Base-by-base conservation (phyloP, 2,797 vertebrate genomes). In the Liparis tanakae region DNA sequence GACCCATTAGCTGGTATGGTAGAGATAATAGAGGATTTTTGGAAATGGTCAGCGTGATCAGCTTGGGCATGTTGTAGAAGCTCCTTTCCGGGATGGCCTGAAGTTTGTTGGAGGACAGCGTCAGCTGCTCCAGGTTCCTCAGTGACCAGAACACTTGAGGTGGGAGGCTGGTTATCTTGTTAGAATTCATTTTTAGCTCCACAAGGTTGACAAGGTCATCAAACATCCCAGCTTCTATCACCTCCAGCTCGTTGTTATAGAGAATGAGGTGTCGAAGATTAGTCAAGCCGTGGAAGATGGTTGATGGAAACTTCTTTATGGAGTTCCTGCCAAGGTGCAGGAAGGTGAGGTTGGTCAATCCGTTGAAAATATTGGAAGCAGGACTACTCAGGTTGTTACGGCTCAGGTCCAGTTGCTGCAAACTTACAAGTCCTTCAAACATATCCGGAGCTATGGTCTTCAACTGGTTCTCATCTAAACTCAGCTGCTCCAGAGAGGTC, bases 321-420 rank as follows among this genome's bases (percentile, higher is more conserved):
- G 17, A 82, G 87, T 98, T 98, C 63, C 73, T 91, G 0, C 93
- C 95, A 5, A 98, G 81, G 83, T 97, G 95, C 72, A 98, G 78
- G 43, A 76, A 18, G 58, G 1, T 82, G 17, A 99, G 93, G 25
- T 86, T 93, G 68, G 55, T 48, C 33, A 97, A 91, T n/a, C 85
- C 83, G 14, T 87, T 69, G 62, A 98, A 96, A 75, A 94, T 15
- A 0, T 80, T 79, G 6, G 83, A 48, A 39, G 93, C 65, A 68
- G 94, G 90, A 65, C 70, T 67, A 4, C 53, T 58, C 41, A 98
- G 90, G 3, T 83, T 91, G 82, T 98, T 98, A 30, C 70, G 70
- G 74, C 92, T 96, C 81, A 97, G 59, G 78, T 91, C 88, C 62
- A 99, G 91, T 3, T 92, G 56, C 22, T 20, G 20, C 74, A 98